A percentile compares a stretch with the other conserved stretches of the same genome.
Evolutionary conservation across 2,113 vertebrate species (phyloP).

Genomic region (Helogale parvula): DNA sequence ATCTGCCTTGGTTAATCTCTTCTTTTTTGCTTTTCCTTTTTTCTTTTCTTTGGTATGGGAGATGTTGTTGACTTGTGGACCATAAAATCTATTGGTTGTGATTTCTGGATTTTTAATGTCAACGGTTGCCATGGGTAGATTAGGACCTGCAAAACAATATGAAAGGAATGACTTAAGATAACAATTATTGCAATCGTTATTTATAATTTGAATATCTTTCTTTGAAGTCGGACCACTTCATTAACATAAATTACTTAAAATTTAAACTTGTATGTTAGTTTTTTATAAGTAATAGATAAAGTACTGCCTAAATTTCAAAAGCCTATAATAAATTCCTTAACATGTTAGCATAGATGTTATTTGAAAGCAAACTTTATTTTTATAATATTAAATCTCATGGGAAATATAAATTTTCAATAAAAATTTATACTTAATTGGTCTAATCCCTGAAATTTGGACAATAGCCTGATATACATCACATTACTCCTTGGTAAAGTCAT

Average conservation of each 20-base stretch:
- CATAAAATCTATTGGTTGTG: constrained; percentile 94
- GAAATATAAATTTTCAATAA: background rate
- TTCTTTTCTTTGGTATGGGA: constrained; percentile 96
- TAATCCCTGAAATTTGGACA: background rate
- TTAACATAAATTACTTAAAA: constrained; percentile 15
- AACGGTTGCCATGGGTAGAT: constrained; percentile 97
- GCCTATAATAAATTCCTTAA: constrained; percentile 18
- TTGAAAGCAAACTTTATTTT: constrained; percentile 38
- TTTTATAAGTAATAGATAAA: constrained; percentile 24
- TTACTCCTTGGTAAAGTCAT: background rate
- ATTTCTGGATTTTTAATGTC: constrained; percentile 99
- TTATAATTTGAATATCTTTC: constrained; percentile 5
- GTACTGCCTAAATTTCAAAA: constrained; percentile 8
- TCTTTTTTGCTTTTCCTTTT: constrained; percentile 97
- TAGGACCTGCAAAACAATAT: constrained; percentile 88
- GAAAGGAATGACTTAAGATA: constrained; percentile 34
- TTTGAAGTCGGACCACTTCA: background rate
- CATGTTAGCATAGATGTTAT: background rate
- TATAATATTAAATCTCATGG: background rate
- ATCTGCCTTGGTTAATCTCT: constrained; percentile 98
- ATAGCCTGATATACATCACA: background rate
- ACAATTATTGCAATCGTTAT: background rate
- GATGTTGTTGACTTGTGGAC: constrained; percentile 95
- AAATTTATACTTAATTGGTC: background rate
- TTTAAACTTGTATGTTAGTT: background rate